Evolutionary conservation across 2,113 vertebrate species (phyloP).

Genomic region (Odobenus rosmarus): DNA sequence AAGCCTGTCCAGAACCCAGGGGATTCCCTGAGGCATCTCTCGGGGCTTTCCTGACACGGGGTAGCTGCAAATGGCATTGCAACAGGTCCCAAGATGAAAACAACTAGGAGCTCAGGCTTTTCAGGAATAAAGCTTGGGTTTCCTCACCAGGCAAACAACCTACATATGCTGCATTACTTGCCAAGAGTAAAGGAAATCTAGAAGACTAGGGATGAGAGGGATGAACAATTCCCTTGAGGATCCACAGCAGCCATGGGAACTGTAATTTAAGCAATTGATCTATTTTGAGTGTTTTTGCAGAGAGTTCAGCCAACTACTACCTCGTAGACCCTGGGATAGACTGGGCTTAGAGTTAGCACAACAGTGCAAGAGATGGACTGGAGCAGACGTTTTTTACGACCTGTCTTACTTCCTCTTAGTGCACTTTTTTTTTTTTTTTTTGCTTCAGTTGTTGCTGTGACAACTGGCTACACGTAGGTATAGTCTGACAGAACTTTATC

Average conservation of each 20-base stretch:
- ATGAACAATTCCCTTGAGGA: neutral
- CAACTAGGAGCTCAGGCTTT: neutral
- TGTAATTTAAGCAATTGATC: neutral
- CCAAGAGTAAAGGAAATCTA: neutral
- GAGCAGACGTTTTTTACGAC: neutral
- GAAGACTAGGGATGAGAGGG: neutral
- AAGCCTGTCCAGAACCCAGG: neutral
- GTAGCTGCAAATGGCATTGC: neutral
- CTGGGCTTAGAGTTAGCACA: neutral
- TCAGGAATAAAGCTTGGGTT: neutral
- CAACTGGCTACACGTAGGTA: neutral
- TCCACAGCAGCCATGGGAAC: neutral
- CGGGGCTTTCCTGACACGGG: neutral
- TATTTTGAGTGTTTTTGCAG: neutral
- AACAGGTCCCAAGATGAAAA: neutral
- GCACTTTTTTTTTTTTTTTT: neutral
- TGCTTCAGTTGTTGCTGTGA: neutral
- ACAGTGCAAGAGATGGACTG: neutral
- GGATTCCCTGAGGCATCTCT: neutral
- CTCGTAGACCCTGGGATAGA: neutral
- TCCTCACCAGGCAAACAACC: neutral
- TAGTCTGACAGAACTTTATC: neutral
- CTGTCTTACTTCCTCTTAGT: neutral
- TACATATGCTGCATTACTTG: neutral
- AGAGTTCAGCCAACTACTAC: neutral